Evolutionary conservation across 2,888 invertebrate species (phyloP), one percentile per base, ranked within the genome.

Genomic region (Standfussiana lucernea): DNA sequence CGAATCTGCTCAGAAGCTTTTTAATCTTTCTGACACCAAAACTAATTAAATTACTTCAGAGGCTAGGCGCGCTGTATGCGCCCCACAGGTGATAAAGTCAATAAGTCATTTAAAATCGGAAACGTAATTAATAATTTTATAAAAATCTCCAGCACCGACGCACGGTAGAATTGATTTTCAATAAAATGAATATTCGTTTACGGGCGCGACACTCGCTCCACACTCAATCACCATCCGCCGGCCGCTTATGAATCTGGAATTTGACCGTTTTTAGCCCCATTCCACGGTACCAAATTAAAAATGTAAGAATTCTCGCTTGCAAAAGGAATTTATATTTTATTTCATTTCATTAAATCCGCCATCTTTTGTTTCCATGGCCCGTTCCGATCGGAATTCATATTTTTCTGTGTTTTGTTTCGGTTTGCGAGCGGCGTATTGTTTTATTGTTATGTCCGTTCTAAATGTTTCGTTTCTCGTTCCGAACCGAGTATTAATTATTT

Each of bases 361-460:
- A 96, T 96, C 96, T 96, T 96, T 96, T 96, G 96, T 96, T 96
- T 95, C 95, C 95, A 93, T 92, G 93, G 94, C 88, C 93, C 93
- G 94, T 93, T 93, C 91, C 95, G 95, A 96, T 96, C 92, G 96
- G 96, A 96, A 96, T 96, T 96, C 96, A 96, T 96, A 96, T 96
- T 96, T 96, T 96, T 96, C 96, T 96, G 96, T 95, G 96, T 96
- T 96, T 95, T 96, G 96, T 96, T 96, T 95, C 94, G 95, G 93
- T 93, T 95, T 93, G 94, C 93, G 93, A 92, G 93, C 93, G 91
- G 88, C 89, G 94, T 94, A 95, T 96, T 95, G 96, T 96, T 96
- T 96, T 96, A 94, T 96, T 96, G 94, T 94, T 94, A 91, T 92
- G 93, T 93, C 93, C 92, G 92, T 91, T 92, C 95, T 95, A 95